These are phyloP conservation scores for Drosophila murphyi DNA, from an alignment of 1,140 invertebrate genomes.

Conservation along the genomic window DNA sequence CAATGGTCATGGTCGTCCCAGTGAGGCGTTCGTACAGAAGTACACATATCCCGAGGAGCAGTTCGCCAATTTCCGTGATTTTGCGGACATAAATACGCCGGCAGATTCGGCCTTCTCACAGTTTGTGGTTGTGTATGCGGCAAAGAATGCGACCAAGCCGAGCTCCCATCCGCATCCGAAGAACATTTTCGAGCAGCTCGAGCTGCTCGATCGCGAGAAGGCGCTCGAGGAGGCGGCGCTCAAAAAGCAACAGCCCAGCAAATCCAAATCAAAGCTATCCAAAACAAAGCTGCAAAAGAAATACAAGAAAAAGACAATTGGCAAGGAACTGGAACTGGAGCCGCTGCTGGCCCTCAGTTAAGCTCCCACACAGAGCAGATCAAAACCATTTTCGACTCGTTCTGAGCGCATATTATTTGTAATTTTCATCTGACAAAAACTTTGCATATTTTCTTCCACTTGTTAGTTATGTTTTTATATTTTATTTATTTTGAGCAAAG, in stretches of 20 bases:
- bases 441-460: constrained; percentile 6
- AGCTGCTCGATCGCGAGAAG: constrained; percentile 88
- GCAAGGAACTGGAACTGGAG: constrained; percentile 85
- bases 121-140: constrained; percentile 92
- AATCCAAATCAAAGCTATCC: constrained; percentile 88
- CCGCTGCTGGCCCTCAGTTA: constrained; percentile 89
- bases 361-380: constrained; percentile 22
- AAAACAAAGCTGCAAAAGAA: constrained; percentile 87
- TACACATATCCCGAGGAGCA: constrained; percentile 89
- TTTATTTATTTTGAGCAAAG: constrained; percentile 39
- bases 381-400: not conserved
- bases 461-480: constrained; percentile 15
- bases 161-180: constrained; percentile 87
- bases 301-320: constrained; percentile 86
- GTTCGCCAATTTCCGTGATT: constrained; percentile 94
- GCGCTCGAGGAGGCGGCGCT: constrained; percentile 77
- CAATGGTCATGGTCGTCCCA: constrained; percentile 88
- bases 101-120: constrained; percentile 92
- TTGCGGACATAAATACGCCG: constrained; percentile 93
- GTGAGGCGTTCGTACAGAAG: constrained; percentile 78
- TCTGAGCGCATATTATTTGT: too few species aligned
- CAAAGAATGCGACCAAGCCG: constrained; percentile 87
- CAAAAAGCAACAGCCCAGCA: constrained; percentile 85
- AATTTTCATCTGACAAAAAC: not conserved
- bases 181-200: constrained; percentile 92